Evolutionary conservation across 2,888 invertebrate genomes (phyloP), one percentile per base, ranked within the genome.

Genomic region (Campoplex capitator): DNA sequence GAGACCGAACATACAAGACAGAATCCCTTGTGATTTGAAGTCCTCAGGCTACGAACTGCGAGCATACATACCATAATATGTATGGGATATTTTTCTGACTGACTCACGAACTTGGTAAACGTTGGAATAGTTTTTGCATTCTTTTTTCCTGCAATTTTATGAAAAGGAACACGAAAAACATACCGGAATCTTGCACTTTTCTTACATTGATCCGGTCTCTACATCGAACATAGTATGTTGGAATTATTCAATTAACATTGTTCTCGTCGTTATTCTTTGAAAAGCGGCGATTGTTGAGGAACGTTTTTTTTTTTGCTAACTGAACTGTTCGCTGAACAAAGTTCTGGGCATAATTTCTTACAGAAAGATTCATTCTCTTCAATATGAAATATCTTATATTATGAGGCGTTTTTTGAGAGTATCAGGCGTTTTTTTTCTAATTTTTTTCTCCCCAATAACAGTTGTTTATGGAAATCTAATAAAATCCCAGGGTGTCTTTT

Each of bases 21-120:
- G 23, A 82, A 84, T 87, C 82, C 87, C 87, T 65, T 56, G 78
- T 73, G 87, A 83, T 32, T 54, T 54, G 68, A 73, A 81, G 71
- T 77, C 84, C 54, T 67, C 18, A 48, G 54, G 82, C 78, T 48
- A 70, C 67, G 70, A 70, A 74, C 48, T 32, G 23, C 74, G 56
- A 58, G 75, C 58, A 42, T 42, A 42, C 7, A 9, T 9, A 42
- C 23, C 45, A 32, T 77, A 35, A 38, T 75, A 42, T 28, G 28
- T 42, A 54, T 38, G 9, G 16, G 77, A 23, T n/a, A 78, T 48
- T 23, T 48, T 23, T 18, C 7, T 1, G 28, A 32, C 28, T 13
- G 16, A 4, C 32, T 62, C 11, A 51, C 16, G 7, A 23, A 48
- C 16, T 71, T 18, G 11, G 67, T n/a, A 67, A 35, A 18, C 8